phyloP scores from a whole-genome alignment of 2,888 invertebrate genomes.

The Mantis religiosa region DNA sequence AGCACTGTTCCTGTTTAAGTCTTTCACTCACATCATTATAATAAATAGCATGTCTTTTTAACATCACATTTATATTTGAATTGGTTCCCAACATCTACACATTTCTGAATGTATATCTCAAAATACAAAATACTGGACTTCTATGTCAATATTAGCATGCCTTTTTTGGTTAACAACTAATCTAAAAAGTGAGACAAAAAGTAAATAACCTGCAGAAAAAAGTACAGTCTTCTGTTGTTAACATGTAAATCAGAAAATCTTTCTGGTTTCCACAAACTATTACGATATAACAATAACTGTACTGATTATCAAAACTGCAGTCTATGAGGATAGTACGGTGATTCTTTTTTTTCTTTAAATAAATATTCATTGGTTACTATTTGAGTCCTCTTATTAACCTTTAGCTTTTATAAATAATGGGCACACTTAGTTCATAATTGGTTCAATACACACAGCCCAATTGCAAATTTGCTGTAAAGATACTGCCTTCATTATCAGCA shows the following conservation, averaged over 20 bases:
- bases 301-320: not conserved
- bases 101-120: not conserved
- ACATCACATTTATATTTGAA: not conserved
- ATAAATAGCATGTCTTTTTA: not conserved
- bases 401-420: not conserved
- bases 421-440: not conserved
- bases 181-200: not conserved
- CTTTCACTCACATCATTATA: not conserved
- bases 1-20: not conserved
- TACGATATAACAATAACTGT: not conserved
- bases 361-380: not conserved
- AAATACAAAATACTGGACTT: not conserved
- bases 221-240: not conserved
- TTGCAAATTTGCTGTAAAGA: not conserved
- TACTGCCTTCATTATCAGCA: not conserved
- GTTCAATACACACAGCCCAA: not conserved
- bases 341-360: not conserved
- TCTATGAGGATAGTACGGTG: not conserved
- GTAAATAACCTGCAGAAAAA: not conserved
- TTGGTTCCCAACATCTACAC: not conserved
- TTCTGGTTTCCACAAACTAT: not conserved
- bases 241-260: not conserved
- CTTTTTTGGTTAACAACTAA: not conserved
- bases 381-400: not conserved
- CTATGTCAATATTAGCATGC: not conserved